These are phyloP conservation scores for Lepidocyrtoides sp. DNA, from an alignment of 2,888 invertebrate species.

Conservation along the genomic window DNA sequence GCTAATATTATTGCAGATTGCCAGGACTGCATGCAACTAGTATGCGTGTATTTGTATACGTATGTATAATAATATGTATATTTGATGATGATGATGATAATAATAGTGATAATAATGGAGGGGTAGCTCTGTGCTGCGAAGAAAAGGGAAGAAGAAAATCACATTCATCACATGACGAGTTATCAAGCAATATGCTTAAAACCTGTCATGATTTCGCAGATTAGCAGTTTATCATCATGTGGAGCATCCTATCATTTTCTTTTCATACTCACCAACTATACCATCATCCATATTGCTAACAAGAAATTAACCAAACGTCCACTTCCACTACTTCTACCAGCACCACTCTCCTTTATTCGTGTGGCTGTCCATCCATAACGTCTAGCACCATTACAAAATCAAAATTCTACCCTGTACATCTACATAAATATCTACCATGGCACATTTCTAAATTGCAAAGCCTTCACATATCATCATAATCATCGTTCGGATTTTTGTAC, in stretches of 20 bases:
- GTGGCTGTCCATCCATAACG: slow-evolving; percentile 11
- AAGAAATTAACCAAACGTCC: slow-evolving; percentile 15
- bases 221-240: slow-evolving; percentile 79
- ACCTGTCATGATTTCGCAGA: slow-evolving; percentile 81
- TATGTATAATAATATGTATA: slow-evolving; percentile 39
- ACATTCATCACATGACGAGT: slow-evolving; percentile 76
- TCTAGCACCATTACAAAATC: background rate
- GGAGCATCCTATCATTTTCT: slow-evolving; percentile 76
- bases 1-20: slow-evolving; percentile 46
- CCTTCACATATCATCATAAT: slow-evolving; percentile 2
- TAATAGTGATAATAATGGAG: slow-evolving; percentile 56
- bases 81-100: slow-evolving; percentile 36
- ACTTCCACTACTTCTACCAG: no score
- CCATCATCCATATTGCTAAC: slow-evolving; percentile 59
- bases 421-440: slow-evolving; percentile 1
- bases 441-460: background rate
- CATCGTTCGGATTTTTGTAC: slow-evolving; percentile 11
- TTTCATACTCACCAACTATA: slow-evolving; percentile 69
- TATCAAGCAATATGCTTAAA: slow-evolving; percentile 79
- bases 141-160: slow-evolving; percentile 46
- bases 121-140: slow-evolving; percentile 36
- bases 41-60: background rate
- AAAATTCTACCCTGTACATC: background rate
- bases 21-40: slow-evolving; percentile 28
- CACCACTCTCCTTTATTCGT: slow-evolving; percentile 4